Evolutionary conservation across 1,140 invertebrate genomes (phyloP).

Genomic region (Diabrotica undecimpunctata): DNA sequence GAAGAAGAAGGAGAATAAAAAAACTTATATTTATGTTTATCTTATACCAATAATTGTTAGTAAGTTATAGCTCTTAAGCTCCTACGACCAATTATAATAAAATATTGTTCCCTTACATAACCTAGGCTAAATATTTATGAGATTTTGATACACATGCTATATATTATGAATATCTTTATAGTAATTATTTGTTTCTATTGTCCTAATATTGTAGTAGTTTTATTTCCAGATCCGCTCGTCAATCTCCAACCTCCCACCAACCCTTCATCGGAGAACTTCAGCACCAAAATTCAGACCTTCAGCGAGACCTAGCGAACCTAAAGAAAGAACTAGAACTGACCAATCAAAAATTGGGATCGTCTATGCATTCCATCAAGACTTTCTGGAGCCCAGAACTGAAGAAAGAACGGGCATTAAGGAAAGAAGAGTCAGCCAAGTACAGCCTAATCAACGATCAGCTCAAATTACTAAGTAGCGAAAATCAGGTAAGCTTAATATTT

Average conservation of each 20-base stretch:
- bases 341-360: slow-evolving; percentile 96
- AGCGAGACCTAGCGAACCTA: slow-evolving; percentile 92
- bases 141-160: no score
- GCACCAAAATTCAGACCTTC: slow-evolving; percentile 90
- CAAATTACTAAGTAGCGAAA: slow-evolving; percentile 93
- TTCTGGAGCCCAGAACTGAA: slow-evolving; percentile 99
- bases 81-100: no score
- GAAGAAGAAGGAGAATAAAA: no score
- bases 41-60: no score
- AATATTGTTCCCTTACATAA: no score
- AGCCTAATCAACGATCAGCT: slow-evolving; percentile 95
- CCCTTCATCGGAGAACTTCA: slow-evolving; percentile 88
- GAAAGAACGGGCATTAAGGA: slow-evolving; percentile 91
- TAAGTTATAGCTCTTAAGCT: no score
- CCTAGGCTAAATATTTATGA: no score
- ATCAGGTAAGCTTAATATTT: slow-evolving; percentile 71
- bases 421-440: slow-evolving; percentile 97
- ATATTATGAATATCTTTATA: no score
- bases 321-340: slow-evolving; percentile 96
- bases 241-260: slow-evolving; percentile 60
- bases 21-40: no score
- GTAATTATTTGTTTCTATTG: no score
- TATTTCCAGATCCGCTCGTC: slow-evolving; percentile 62
- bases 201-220: background rate
- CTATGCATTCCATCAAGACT: slow-evolving; percentile 99